Evolutionary conservation across 2,888 invertebrate genomes (phyloP).

Genomic region (Macaria liturata): DNA sequence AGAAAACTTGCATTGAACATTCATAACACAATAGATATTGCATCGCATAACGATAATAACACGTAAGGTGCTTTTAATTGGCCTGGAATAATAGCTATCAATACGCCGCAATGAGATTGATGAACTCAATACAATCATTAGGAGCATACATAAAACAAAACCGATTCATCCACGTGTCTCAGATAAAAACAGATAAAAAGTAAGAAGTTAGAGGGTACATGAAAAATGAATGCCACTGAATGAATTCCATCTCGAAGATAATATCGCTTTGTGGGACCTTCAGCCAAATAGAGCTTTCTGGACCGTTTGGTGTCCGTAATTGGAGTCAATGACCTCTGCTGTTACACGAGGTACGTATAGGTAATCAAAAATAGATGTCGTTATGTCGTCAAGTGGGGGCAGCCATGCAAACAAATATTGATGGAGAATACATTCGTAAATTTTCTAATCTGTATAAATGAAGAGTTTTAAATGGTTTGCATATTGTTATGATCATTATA

Average conservation of each 20-base stretch:
- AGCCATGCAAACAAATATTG: constrained; percentile 3
- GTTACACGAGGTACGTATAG: too few relatives aligned
- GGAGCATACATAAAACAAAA: constrained; percentile 25
- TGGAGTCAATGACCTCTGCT: constrained; percentile 38
- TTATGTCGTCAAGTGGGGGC: too few relatives aligned
- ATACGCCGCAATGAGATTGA: constrained; percentile 19
- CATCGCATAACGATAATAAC: too few relatives aligned
- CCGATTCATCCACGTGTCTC: constrained; percentile 20
- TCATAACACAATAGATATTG: too few relatives aligned
- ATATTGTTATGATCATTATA: constrained; percentile 3
- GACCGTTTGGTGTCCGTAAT: constrained; percentile 8
- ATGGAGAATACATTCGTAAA: not conserved
- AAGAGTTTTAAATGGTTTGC: not conserved
- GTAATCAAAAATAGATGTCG: too few relatives aligned
- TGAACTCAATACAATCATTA: constrained; percentile 37
- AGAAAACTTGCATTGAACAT: too few relatives aligned
- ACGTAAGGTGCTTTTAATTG: too few relatives aligned
- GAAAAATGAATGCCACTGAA: constrained; percentile 37
- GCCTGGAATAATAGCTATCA: too few relatives aligned
- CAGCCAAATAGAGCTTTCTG: constrained; percentile 28
- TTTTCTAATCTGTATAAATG: too few relatives aligned
- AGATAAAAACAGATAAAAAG: constrained; percentile 39
- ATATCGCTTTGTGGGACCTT: constrained; percentile 23
- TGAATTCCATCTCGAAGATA: constrained; percentile 34
- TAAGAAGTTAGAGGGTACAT: constrained; percentile 29